A percentile compares a stretch with the other conserved stretches of the same genome.
phyloP scores from a whole-genome alignment of 2,797 vertebrate species.

The Acanthurus leucopareius region DNA sequence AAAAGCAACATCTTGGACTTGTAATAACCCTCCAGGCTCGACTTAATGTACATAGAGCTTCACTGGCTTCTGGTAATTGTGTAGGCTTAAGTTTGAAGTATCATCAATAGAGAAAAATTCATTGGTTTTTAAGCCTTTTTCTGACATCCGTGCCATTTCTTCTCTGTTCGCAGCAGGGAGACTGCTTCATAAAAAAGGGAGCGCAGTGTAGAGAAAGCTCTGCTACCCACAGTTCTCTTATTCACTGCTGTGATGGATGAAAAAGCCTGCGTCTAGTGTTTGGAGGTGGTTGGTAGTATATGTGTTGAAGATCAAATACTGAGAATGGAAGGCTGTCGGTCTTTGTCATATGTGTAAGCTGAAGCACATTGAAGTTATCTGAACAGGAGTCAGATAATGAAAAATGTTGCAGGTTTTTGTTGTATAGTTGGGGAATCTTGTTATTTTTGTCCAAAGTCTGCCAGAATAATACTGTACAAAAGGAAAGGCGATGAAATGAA shows the following conservation, averaged over 20 bases:
- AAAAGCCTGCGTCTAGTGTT: conserved; percentile 23
- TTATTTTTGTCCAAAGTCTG: neutral
- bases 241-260: conserved; percentile 22
- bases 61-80: conserved; percentile 6
- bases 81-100: conserved; percentile 29
- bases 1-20: conserved; percentile 1
- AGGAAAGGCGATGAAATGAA: neutral
- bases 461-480: neutral
- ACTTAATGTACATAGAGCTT: neutral
- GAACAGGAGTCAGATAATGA: neutral
- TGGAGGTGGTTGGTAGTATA: conserved; percentile 16
- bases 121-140: conserved; percentile 23
- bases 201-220: conserved; percentile 15
- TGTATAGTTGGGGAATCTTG: no score
- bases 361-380: conserved; percentile 11
- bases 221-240: conserved; percentile 2
- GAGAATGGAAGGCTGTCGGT: conserved; percentile 3
- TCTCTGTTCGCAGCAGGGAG: conserved; percentile 23
- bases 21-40: neutral
- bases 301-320: conserved; percentile 26
- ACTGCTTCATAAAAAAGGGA: neutral
- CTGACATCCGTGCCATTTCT: conserved; percentile 27
- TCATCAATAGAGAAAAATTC: conserved; percentile 8
- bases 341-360: conserved; percentile 4
- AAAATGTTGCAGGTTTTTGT: neutral